Evolutionary conservation across 2,113 vertebrate species (phyloP).

Genomic region (Mystacornis crossleyi): DNA sequence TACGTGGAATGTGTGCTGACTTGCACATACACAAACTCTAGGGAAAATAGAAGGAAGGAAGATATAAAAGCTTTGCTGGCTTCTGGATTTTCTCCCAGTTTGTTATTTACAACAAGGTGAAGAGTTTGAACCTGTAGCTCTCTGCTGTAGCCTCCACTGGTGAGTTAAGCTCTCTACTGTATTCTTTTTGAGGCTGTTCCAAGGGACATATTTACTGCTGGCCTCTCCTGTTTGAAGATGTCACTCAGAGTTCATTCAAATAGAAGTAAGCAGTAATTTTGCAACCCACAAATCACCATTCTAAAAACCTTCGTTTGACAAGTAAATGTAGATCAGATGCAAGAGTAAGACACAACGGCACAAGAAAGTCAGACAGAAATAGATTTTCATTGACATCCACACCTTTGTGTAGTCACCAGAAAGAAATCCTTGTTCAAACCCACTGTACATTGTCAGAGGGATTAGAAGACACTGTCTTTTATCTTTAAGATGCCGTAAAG

Average conservation of each 20-base stretch:
- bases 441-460: constrained; percentile 91
- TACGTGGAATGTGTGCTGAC: not conserved
- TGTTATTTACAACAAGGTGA: constrained; percentile 28
- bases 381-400: not conserved
- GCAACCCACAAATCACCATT: not conserved
- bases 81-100: constrained; percentile 41
- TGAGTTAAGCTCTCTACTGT: not conserved
- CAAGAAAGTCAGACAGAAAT: not conserved
- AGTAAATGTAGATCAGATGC: not conserved
- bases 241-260: constrained; percentile 25
- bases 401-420: constrained; percentile 94
- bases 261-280: not conserved
- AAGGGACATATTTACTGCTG: not conserved
- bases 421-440: constrained; percentile 93
- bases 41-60: constrained; percentile 29
- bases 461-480: constrained; percentile 84
- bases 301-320: not conserved
- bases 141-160: not conserved
- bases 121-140: constrained; percentile 27
- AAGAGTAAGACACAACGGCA: not conserved
- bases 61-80: not conserved
- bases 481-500: constrained; percentile 84
- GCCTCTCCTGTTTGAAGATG: not conserved
- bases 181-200: not conserved
- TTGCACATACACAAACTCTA: not conserved